Evolutionary conservation across 2,113 vertebrate species (phyloP), one percentile per base, ranked within the genome.

Genomic region (Nerophis ophidion): DNA sequence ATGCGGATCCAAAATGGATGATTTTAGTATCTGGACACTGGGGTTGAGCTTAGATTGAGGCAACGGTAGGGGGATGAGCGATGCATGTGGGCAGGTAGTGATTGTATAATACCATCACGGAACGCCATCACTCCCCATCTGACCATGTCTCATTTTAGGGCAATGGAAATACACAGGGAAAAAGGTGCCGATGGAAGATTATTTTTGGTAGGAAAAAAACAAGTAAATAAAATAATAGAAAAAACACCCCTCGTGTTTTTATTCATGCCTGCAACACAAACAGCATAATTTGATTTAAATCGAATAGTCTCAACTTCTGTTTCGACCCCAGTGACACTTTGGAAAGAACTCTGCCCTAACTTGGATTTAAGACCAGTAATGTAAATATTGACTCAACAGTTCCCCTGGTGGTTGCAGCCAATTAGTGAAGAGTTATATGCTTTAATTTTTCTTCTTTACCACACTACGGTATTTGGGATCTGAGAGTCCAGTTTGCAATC

Each of bases 181-280:
- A 79, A 60, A 48, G 75, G 72, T 55, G 50, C 75, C 76, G 77
- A 77, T 79, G 73, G 79, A 66, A 82, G 66, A 80, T 86, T 83
- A 84, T 79, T 83, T 68, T 72, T 75, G 48, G 60, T 70, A 9
- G 49, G 11, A 33, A 10, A 33, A 51, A 51, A 26, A 26, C 4
- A 26, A 26, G 26, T 26, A 26, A 26, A 2, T 2, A 26, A 2
- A 26, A 26, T 3, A 26, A 26, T 26, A 26, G 4, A 51, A 84
- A 83, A 84, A 85, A 81, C 76, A 66, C 72, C 68, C 36, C 64
- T 86, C 75, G 72, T 86, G 78, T 85, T 87, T 87, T 86, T 84
- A 86, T 85, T 88, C 83, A 87, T 87, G 72, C 63, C 61, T 66
- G 66, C 60, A 48, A 61, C 72, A 70, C 78, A 86, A 88, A 86